phyloP scores from a whole-genome alignment of 2,888 invertebrate species.

The Acleris holmiana region DNA sequence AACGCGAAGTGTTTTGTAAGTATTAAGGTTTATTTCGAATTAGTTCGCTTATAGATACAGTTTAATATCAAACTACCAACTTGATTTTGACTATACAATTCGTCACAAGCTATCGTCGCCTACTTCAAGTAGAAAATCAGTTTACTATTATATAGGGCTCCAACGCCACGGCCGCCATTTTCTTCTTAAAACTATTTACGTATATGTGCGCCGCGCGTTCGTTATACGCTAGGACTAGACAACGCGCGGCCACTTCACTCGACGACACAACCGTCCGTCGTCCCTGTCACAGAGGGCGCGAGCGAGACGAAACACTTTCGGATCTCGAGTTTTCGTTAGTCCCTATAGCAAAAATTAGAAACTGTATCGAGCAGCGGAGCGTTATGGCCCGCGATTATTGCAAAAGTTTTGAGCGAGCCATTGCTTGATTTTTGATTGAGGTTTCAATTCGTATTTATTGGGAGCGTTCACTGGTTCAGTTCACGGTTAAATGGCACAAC shows the following conservation, averaged over 20 bases:
- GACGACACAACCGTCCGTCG: neutral
- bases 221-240: slow-evolving; percentile 70
- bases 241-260: slow-evolving; percentile 51
- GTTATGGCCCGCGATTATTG: neutral
- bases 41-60: slow-evolving; percentile 1
- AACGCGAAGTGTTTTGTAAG: neutral
- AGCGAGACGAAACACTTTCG: neutral
- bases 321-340: no score
- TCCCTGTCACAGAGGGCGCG: neutral
- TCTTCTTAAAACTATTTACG: slow-evolving; percentile 72
- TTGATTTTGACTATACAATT: neutral
- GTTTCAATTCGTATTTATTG: neutral
- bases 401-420: neutral
- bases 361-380: neutral
- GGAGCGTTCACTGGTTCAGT: slow-evolving; percentile 6
- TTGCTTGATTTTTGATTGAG: neutral
- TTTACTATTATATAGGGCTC: slow-evolving; percentile 22
- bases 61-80: slow-evolving; percentile 15
- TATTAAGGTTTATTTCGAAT: neutral
- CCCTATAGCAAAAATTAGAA: neutral
- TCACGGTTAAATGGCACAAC: slow-evolving; percentile 27
- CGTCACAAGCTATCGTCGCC: slow-evolving; percentile 2
- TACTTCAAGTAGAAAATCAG: slow-evolving; percentile 9
- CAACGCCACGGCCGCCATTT: slow-evolving; percentile 50
- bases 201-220: slow-evolving; percentile 70